A percentile compares a stretch with the other conserved stretches of the same genome.
Conservation (phyloP, 2,888 invertebrate species). For the Iselma pallidipennis region DNA sequence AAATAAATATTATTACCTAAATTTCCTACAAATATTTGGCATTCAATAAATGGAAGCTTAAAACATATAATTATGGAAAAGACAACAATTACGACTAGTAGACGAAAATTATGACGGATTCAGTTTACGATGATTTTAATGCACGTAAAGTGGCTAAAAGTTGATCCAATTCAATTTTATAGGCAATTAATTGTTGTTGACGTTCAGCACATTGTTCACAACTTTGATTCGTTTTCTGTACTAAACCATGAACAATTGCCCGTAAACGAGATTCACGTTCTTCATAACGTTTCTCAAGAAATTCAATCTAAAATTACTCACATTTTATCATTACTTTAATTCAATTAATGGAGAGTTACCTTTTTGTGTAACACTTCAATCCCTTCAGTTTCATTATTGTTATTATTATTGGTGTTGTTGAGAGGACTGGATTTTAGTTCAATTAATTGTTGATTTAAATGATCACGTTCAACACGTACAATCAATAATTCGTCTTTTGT, state of each 20-base stretch:
- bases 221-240: conserved; percentile 52
- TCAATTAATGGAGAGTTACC: conserved; percentile 28
- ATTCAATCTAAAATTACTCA: conserved; percentile 46
- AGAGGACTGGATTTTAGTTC: conserved; percentile 18
- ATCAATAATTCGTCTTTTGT: conserved; percentile 59
- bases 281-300: conserved; percentile 56
- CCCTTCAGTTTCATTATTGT: conserved; percentile 21
- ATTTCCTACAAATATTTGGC: too few relatives aligned
- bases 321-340: neutral
- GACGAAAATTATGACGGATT: neutral
- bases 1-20: too few relatives aligned
- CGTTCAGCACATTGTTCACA: conserved; percentile 54
- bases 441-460: conserved; percentile 55
- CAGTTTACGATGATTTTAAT: conserved; percentile 37
- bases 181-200: conserved; percentile 53
- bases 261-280: conserved; percentile 57
- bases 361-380: conserved; percentile 43
- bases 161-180: conserved; percentile 56
- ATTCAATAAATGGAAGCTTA: too few relatives aligned
- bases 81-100: neutral
- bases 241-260: conserved; percentile 56
- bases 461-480: conserved; percentile 61
- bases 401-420: neutral
- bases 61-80: too few relatives aligned
- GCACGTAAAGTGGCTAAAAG: conserved; percentile 53